Evolutionary conservation across 2,888 invertebrate species (phyloP), one percentile per base, ranked within the genome.

Genomic region (Laspeyria flexula): DNA sequence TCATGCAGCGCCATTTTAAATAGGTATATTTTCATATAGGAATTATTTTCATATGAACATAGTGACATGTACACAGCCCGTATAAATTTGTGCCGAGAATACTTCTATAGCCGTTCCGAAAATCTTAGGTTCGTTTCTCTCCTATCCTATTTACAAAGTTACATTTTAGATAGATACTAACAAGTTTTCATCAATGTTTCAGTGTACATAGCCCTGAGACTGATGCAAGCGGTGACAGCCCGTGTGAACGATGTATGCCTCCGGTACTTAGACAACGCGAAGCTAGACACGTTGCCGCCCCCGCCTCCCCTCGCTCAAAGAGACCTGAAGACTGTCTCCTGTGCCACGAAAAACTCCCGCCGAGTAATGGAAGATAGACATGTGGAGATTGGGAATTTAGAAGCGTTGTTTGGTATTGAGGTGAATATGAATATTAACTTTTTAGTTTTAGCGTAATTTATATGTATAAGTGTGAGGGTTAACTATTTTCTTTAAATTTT

Each of bases 291-390:
- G 25, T 92, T 95, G 40, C 92, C 95, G 60, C 93, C 95, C 46
- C 93, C 95, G 37, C 93, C 94, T 47, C 93, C 93, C 45, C 86
- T 86, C 35, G 82, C 84, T 16, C 93, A 93, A 42, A 83, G 87
- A 35, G 93, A 93, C 57, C 81, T 88, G 53, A 85, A 86, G 85
- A 83, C 91, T 69, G 95, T 95, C 57, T 94, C 94, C 25, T 95
- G 94, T 72, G 96, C 96, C 43, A 94, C 95, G 21, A 97, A 96
- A 87, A 98, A 99, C 88, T 94, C 94, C 27, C 94, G 98, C 45
- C 93, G 98, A 50, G 95, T 94, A 78, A 98, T 99, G 98, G 99
- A 99, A 87, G 99, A 99, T 84, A 93, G 97, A 39, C 96, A 97
- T 79, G 95, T 97, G 2, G 94, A 97, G 73, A 93, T 98, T 53